These are phyloP conservation scores for Agonopterix heracliana DNA, from an alignment of 2,888 invertebrate species.

Conservation along the genomic window DNA sequence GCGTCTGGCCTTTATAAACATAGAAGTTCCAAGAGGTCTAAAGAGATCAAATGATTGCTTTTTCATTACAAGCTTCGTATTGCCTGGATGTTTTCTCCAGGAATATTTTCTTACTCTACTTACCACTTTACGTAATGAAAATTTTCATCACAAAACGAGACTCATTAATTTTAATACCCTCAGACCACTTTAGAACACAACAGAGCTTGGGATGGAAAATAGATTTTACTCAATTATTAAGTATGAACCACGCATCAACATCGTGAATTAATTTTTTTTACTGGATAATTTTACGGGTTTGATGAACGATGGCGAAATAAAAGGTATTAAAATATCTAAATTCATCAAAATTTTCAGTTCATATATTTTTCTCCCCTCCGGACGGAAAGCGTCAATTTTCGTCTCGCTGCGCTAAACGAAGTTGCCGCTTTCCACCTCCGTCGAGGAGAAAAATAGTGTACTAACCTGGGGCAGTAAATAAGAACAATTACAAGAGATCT, in stretches of 20 bases:
- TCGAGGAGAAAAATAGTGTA: too few relatives aligned
- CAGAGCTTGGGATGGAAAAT: background rate
- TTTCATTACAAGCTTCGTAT: background rate
- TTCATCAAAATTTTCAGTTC: too few relatives aligned
- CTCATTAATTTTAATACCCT: constrained; percentile 27
- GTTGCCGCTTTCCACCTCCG: too few relatives aligned
- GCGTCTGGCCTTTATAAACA: constrained; percentile 4
- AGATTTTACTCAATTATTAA: background rate
- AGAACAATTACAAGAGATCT: too few relatives aligned
- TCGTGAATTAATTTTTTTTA: too few relatives aligned
- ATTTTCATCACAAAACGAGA: constrained; percentile 17
- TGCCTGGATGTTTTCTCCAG: background rate
- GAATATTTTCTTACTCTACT: constrained; percentile 8
- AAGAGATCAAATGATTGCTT: background rate
- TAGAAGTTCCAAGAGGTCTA: background rate
- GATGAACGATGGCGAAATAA: too few relatives aligned
- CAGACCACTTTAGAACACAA: background rate
- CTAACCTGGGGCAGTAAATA: too few relatives aligned
- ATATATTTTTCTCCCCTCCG: too few relatives aligned
- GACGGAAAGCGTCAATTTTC: too few relatives aligned
- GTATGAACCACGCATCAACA: background rate
- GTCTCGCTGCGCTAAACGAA: too few relatives aligned
- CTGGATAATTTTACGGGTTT: too few relatives aligned
- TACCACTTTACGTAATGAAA: constrained; percentile 24
- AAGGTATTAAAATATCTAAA: too few relatives aligned